These are phyloP conservation scores for Mycetomoellerius zeteki DNA, from an alignment of 1,140 invertebrate genomes.

Conservation along the genomic window DNA sequence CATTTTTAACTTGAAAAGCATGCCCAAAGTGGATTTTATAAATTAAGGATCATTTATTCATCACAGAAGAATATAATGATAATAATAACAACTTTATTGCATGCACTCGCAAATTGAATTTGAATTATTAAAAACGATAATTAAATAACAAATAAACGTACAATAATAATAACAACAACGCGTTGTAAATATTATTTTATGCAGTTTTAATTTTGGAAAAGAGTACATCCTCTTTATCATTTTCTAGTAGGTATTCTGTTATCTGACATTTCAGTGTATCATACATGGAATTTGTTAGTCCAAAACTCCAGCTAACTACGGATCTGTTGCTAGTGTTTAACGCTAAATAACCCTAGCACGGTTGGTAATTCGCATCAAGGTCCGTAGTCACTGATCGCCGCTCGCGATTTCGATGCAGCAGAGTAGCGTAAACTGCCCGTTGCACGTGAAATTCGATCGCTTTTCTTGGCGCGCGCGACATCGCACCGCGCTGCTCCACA, in stretches of 20 bases:
- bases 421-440: constrained; percentile 51
- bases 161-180: not conserved
- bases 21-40: not conserved
- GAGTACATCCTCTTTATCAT: not conserved
- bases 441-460: constrained; percentile 71
- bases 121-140: not conserved
- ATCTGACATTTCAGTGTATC: not conserved
- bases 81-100: too few relatives aligned
- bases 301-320: not conserved
- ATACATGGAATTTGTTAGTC: not conserved
- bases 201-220: not conserved
- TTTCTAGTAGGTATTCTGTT: not conserved
- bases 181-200: not conserved
- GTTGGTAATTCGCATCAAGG: constrained; percentile 52
- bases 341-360: constrained; percentile 21
- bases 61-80: not conserved
- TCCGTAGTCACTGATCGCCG: constrained; percentile 23
- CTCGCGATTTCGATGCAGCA: constrained; percentile 64
- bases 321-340: not conserved
- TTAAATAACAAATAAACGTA: not conserved
- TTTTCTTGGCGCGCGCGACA: constrained; percentile 46
- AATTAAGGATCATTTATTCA: not conserved
- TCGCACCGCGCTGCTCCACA: constrained; percentile 34
- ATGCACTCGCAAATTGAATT: too few relatives aligned
- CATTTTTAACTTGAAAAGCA: not conserved